These are phyloP conservation scores for Cotesia chilonis DNA, from an alignment of 1,140 invertebrate genomes.

Conservation along the genomic window DNA sequence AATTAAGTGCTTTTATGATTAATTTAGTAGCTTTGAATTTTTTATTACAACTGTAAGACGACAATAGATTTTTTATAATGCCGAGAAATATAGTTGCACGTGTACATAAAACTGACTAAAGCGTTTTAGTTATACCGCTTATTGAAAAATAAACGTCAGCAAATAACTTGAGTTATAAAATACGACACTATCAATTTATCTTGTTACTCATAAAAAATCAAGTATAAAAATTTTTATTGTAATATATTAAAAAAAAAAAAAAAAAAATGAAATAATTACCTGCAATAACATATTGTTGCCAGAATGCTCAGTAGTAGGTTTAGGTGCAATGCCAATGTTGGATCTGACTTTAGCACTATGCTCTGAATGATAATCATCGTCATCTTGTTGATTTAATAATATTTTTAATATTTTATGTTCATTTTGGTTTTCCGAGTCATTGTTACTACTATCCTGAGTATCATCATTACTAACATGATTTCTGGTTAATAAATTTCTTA, in stretches of 20 bases:
- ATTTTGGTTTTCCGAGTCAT: slow-evolving; percentile 60
- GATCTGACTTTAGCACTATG: slow-evolving; percentile 51
- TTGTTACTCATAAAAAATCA: not conserved
- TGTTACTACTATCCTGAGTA: slow-evolving; percentile 59
- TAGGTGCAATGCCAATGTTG: slow-evolving; percentile 50
- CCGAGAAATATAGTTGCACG: slow-evolving; percentile 10
- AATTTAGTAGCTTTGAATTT: not conserved
- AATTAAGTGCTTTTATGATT: not conserved
- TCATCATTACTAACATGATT: slow-evolving; percentile 61
- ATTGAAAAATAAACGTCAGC: slow-evolving; percentile 18
- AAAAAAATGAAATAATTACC: slow-evolving; percentile 61
- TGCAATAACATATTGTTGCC: slow-evolving; percentile 79
- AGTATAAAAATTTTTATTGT: not conserved
- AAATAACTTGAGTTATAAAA: slow-evolving; percentile 26
- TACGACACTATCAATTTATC: not conserved
- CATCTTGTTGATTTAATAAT: slow-evolving; percentile 83
- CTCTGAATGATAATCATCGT: slow-evolving; percentile 71
- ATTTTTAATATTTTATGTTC: slow-evolving; percentile 77
- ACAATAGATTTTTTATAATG: not conserved
- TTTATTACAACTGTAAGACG: too few relatives aligned
- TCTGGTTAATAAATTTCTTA: slow-evolving; percentile 74
- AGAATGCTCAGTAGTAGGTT: slow-evolving; percentile 55
- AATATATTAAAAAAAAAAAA: not conserved
- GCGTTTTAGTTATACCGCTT: not conserved
- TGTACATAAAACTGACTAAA: slow-evolving; percentile 10